A percentile compares a stretch with the other conserved stretches of the same genome.
These are phyloP conservation scores for Ptilorrhoa leucosticta DNA, from an alignment of 2,113 vertebrate genomes.

Conservation along the genomic window DNA sequence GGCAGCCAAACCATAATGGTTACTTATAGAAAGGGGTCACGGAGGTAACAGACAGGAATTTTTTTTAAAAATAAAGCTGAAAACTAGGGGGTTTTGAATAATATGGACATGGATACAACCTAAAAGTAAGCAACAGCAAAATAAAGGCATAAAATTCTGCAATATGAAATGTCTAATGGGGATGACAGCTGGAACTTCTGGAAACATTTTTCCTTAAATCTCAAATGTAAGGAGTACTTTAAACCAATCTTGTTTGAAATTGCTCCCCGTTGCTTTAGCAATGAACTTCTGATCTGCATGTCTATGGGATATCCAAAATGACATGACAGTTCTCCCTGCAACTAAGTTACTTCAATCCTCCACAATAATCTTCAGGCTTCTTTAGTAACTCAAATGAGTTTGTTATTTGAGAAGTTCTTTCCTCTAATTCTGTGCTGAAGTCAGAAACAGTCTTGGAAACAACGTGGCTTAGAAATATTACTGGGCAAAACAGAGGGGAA, in stretches of 20 bases:
- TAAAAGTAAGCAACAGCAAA: background rate
- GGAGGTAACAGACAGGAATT: conserved; percentile 20
- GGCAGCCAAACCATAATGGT: conserved; percentile 40
- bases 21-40: conserved; percentile 22
- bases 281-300: background rate
- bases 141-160: background rate
- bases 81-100: background rate
- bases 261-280: background rate
- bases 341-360: background rate
- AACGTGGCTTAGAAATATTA: background rate
- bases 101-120: background rate
- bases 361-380: background rate
- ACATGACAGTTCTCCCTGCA: background rate
- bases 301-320: background rate
- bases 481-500: background rate
- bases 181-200: background rate
- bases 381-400: background rate
- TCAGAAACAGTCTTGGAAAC: background rate
- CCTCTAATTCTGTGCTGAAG: background rate
- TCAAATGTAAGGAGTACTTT: background rate
- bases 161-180: background rate
- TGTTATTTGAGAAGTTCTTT: background rate
- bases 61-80: background rate
- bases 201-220: background rate
- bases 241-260: background rate